Conservation (phyloP, 2,113 vertebrate genomes). For the Abramis brama region DNA sequence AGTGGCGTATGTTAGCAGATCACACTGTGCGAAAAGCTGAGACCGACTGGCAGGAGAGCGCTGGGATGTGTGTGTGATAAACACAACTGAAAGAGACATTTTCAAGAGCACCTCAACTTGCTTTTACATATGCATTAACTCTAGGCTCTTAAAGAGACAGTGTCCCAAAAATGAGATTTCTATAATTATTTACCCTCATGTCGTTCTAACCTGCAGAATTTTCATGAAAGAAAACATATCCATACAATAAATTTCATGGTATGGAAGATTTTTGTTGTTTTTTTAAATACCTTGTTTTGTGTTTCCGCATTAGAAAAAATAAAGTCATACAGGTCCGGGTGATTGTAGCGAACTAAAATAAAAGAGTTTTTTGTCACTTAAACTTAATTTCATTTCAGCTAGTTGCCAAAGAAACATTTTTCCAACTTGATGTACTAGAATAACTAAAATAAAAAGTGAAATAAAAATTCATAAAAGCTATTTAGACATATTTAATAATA, state of each 20-base stretch:
- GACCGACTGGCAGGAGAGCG: conserved; percentile 35
- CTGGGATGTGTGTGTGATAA: conserved; percentile 17
- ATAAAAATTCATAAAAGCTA: no score
- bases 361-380: background rate
- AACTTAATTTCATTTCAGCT: background rate
- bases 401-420: no score
- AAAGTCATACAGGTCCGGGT: background rate
- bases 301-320: background rate
- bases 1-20: conserved; percentile 33
- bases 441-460: no score
- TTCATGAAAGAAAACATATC: background rate
- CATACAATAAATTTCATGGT: background rate
- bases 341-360: background rate
- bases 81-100: conserved; percentile 25
- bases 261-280: background rate
- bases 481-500: no score
- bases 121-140: background rate
- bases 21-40: conserved; percentile 25
- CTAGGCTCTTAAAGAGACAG: background rate
- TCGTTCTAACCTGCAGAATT: background rate
- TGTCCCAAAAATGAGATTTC: background rate
- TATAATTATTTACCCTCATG: background rate
- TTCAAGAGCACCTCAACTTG: conserved; percentile 19
- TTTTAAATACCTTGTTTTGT: background rate
- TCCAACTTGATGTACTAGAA: no score